Evolutionary conservation across 1,140 invertebrate genomes (phyloP), one percentile per base, ranked within the genome.

Genomic region (Cheumatopsyche charites): DNA sequence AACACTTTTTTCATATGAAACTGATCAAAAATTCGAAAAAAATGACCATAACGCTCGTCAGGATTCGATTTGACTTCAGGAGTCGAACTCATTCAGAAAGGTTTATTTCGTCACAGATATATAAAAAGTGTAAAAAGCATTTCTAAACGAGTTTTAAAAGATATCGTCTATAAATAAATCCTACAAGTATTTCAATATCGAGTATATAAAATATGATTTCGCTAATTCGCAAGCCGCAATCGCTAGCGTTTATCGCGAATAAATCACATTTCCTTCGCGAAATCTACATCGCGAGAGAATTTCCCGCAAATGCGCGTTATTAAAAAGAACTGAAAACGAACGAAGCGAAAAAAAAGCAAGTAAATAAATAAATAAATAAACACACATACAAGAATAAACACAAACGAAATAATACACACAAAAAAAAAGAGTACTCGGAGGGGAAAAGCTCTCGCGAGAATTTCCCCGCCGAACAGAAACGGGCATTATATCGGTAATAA

Each of bases 401-500:
- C 12, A 47, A 2, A 58, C 11, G 25, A 5, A 55, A 19, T n/a
- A n/a, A 47, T 12, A 47, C 12, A 47, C 12, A 58, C 11, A 58
- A 5, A 55, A 19, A 55, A 23, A 55, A 23, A 55, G 4, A 55
- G 12, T 21, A 23, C 15, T 5, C 5, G 13, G 5, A 42, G 21
- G 4, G 17, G 21, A 23, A 26, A 58, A 25, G 25, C 21, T 58
- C 55, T 17, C 9, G 19, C 9, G 19, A 52, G 47, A 52, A 58
- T 26, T 58, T 26, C 29, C n/a, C 55, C 21, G 25, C 21, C 55
- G 55, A 15, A 58, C 21, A 17, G 55, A 15, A 58, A 26, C 21
- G 55, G n/a, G 55, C 12, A 58, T 58, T 58, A 58, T 58, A 58
- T 58, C 21, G 55, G 55, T 19, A 58, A 58, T 58, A 58, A 58